Evolutionary conservation across 2,888 invertebrate genomes (phyloP).

Genomic region (Stegana nigrithorax): DNA sequence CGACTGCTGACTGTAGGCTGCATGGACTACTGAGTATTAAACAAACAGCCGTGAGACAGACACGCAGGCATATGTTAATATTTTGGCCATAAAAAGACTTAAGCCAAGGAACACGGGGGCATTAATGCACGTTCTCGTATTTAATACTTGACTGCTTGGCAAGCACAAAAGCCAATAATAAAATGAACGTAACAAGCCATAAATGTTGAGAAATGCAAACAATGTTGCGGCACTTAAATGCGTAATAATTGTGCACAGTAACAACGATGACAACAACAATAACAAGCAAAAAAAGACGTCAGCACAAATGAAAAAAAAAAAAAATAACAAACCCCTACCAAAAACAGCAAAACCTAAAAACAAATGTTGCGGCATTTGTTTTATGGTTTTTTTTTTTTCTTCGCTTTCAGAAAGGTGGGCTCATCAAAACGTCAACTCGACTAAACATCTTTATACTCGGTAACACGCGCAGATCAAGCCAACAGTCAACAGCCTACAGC

Average conservation of each 20-base stretch:
- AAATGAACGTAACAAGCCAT: background rate
- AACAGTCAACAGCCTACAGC: too few relatives aligned
- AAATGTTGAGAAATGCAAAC: slow-evolving; percentile 21
- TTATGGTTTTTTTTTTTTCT: slow-evolving; percentile 22
- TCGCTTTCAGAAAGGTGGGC: background rate
- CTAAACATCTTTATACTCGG: slow-evolving; percentile 49
- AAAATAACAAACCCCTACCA: background rate
- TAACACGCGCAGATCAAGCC: slow-evolving; percentile 59
- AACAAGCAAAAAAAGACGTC: background rate
- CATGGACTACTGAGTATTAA: too few relatives aligned
- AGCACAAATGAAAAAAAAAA: background rate
- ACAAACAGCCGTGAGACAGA: too few relatives aligned
- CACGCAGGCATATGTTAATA: slow-evolving; percentile 12
- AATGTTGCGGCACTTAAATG: slow-evolving; percentile 18
- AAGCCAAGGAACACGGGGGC: too few relatives aligned
- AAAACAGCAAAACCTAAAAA: slow-evolving; percentile 5
- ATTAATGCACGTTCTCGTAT: too few relatives aligned
- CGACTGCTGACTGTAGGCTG: too few relatives aligned
- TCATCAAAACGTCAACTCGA: slow-evolving; percentile 35
- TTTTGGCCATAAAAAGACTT: slow-evolving; percentile 19
- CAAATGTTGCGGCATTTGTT: slow-evolving; percentile 22
- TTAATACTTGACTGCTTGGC: background rate
- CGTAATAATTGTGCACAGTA: slow-evolving; percentile 15
- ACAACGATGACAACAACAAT: background rate
- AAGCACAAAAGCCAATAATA: slow-evolving; percentile 5